These are phyloP conservation scores for Ctenopoma multispine DNA, from an alignment of 2,797 vertebrate species.

Conservation along the genomic window DNA sequence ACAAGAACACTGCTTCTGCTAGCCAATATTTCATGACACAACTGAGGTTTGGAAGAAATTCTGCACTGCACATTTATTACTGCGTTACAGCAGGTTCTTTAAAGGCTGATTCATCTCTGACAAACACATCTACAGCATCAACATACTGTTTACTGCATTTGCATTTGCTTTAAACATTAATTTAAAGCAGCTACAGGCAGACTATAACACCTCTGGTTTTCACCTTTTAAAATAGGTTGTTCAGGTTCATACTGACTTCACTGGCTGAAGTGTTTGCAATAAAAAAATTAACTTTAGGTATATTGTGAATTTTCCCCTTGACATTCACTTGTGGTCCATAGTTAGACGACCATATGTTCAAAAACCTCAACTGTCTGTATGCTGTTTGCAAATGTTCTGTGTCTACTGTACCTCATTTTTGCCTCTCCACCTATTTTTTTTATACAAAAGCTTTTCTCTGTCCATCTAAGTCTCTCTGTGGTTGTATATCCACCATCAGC, in stretches of 20 bases:
- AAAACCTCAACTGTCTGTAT: slow-evolving; percentile 26
- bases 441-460: slow-evolving; percentile 47
- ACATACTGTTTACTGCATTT: slow-evolving; percentile 36
- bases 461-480: slow-evolving; percentile 39
- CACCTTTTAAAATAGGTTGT: too few species aligned
- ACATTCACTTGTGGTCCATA: slow-evolving; percentile 37
- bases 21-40: slow-evolving; percentile 28
- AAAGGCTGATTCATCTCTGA: slow-evolving; percentile 38
- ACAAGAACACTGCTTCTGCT: slow-evolving; percentile 17
- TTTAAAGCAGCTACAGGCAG: too few species aligned
- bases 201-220: too few species aligned
- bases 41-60: slow-evolving; percentile 30
- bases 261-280: slow-evolving; percentile 13
- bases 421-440: slow-evolving; percentile 38
- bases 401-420: slow-evolving; percentile 34
- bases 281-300: background rate
- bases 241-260: slow-evolving; percentile 20
- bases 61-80: slow-evolving; percentile 21
- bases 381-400: slow-evolving; percentile 31
- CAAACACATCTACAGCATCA: slow-evolving; percentile 35
- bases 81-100: slow-evolving; percentile 9
- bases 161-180: too few species aligned
- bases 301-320: slow-evolving; percentile 21
- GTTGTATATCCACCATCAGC: slow-evolving; percentile 75
- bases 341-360: slow-evolving; percentile 31